These are phyloP conservation scores for Tubulanus polymorphus DNA, from an alignment of 2,888 invertebrate genomes.

Conservation along the genomic window DNA sequence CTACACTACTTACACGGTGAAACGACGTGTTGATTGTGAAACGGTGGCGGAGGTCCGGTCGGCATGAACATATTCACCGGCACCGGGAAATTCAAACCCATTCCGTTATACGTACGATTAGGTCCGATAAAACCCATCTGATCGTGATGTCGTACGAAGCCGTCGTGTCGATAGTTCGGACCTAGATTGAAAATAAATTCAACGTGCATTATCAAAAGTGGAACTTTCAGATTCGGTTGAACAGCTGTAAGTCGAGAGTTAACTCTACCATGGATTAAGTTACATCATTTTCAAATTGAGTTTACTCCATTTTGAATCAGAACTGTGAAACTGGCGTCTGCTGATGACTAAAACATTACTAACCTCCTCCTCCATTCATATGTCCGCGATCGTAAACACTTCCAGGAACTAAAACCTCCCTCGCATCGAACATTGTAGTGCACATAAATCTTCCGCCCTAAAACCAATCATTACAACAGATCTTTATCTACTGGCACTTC, in stretches of 20 bases:
- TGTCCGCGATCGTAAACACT: conserved; percentile 78
- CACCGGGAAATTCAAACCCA: conserved; percentile 78
- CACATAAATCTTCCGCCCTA: conserved; percentile 85
- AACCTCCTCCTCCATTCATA: conserved; percentile 49
- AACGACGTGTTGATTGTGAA: no score
- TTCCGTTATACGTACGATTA: conserved; percentile 58
- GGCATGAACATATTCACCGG: conserved; percentile 87
- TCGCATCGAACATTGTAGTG: conserved; percentile 92
- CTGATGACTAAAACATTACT: no score
- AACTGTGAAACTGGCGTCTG: no score
- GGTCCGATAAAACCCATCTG: conserved; percentile 90
- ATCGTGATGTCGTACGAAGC: conserved; percentile 65
- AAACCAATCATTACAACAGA: conserved; percentile 8
- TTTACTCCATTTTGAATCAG: no score
- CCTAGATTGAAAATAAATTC: no score
- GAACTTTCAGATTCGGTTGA: no score
- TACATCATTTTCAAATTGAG: no score
- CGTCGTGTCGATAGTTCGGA: conserved; percentile 47
- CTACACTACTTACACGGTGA: no score
- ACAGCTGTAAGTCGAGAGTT: no score
- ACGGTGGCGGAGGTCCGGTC: conserved; percentile 66
- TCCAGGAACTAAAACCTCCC: conserved; percentile 90
- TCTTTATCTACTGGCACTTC: no score
- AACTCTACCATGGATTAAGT: no score
- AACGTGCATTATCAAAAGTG: no score